Conservation (phyloP, 1,140 invertebrate species). For the Manduca sexta region DNA sequence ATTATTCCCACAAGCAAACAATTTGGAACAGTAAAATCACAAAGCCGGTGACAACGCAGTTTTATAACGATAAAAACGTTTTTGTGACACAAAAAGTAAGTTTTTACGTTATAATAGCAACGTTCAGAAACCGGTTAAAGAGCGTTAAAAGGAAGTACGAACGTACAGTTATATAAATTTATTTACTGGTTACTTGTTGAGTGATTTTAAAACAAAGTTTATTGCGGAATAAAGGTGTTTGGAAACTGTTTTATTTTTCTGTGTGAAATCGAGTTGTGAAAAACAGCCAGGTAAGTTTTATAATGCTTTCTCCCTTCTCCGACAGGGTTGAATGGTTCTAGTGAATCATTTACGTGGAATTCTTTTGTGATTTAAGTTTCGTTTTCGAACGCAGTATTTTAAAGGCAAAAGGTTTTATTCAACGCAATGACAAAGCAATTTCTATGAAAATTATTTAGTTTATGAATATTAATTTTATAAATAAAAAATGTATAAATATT, state of each 20-base stretch:
- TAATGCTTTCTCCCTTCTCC: constrained; percentile 34
- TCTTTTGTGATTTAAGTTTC: neutral
- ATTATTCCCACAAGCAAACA: neutral
- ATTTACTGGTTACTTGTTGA: neutral
- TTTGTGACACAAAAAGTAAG: no score
- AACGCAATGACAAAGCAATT: no score
- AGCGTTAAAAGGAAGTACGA: constrained; percentile 2
- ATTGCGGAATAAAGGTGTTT: constrained; percentile 5
- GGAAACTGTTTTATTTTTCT: constrained; percentile 31
- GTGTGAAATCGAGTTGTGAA: constrained; percentile 48
- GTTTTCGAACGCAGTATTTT: no score
- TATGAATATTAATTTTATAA: no score
- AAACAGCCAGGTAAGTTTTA: constrained; percentile 39
- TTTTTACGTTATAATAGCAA: neutral
- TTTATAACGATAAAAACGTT: no score
- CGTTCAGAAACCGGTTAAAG: constrained; percentile 27
- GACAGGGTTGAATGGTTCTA: constrained; percentile 23
- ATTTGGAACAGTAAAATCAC: neutral
- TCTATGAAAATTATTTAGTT: no score
- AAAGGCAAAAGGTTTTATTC: no score
- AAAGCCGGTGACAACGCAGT: no score
- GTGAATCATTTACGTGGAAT: constrained; percentile 2
- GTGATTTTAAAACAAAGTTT: constrained; percentile 1
- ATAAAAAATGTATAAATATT: no score
- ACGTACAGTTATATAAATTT: constrained; percentile 52